phyloP scores from a whole-genome alignment of 2,888 invertebrate species.

The Oligia latruncula region DNA sequence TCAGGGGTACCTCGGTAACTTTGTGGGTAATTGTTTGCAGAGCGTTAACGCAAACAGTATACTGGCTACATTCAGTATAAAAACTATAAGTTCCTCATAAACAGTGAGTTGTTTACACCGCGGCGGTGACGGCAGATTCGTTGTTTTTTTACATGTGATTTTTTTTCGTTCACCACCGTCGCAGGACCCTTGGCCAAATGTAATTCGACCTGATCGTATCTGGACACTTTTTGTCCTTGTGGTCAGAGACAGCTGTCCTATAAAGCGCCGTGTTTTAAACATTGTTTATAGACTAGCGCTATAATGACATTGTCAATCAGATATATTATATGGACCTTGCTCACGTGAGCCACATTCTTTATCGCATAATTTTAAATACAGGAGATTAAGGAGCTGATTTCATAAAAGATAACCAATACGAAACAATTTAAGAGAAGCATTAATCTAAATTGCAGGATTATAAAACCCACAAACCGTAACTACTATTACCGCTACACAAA shows the following conservation, averaged over 20 bases:
- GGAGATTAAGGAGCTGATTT: slow-evolving; percentile 15
- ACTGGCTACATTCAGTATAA: slow-evolving; percentile 69
- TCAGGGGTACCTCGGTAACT: slow-evolving; percentile 64
- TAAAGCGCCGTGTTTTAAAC: slow-evolving; percentile 80
- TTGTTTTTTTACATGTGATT: slow-evolving; percentile 74
- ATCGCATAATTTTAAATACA: slow-evolving; percentile 37
- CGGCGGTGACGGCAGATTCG: slow-evolving; percentile 72
- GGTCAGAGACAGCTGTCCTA: slow-evolving; percentile 88
- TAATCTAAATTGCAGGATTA: slow-evolving; percentile 17
- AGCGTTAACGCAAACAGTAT: slow-evolving; percentile 73
- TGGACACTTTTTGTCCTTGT: slow-evolving; percentile 86
- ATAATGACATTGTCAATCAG: slow-evolving; percentile 72
- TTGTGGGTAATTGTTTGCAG: slow-evolving; percentile 71
- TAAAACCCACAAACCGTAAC: slow-evolving; percentile 17
- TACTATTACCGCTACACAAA: neutral
- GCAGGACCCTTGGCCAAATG: slow-evolving; percentile 83
- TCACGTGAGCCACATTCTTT: slow-evolving; percentile 55
- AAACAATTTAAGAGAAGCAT: neutral
- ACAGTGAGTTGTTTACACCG: slow-evolving; percentile 83
- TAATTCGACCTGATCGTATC: slow-evolving; percentile 90
- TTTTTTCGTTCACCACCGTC: slow-evolving; percentile 78
- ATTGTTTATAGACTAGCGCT: slow-evolving; percentile 82
- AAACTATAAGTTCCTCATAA: slow-evolving; percentile 80
- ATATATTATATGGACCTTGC: slow-evolving; percentile 55
- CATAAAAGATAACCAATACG: slow-evolving; percentile 5